Evolutionary conservation across 2,113 vertebrate species (phyloP).

Genomic region (Odontophorus gujanensis): DNA sequence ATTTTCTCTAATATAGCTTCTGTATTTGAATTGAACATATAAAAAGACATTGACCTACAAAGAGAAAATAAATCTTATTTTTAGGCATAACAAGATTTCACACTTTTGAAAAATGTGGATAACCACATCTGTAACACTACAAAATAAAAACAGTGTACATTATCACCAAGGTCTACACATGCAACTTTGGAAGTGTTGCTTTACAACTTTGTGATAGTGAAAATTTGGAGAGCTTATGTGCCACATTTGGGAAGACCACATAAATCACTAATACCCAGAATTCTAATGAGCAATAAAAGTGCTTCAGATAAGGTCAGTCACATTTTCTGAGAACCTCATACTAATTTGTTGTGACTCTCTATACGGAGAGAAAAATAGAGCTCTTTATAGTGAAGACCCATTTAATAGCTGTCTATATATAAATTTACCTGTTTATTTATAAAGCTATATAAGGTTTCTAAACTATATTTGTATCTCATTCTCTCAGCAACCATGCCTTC

Average conservation of each 20-base stretch:
- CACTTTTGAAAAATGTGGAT: neutral
- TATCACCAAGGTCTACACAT: neutral
- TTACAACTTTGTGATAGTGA: neutral
- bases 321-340: neutral
- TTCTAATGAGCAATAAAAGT: neutral
- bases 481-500: constrained; percentile 55
- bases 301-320: neutral
- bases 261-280: neutral
- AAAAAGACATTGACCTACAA: neutral
- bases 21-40: neutral
- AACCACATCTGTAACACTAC: neutral
- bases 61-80: neutral
- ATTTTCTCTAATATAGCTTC: neutral
- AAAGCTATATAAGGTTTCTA: constrained; percentile 65
- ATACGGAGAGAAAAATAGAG: neutral
- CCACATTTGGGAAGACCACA: neutral
- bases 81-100: neutral
- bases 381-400: neutral
- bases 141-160: neutral
- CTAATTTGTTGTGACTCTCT: neutral
- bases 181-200: neutral
- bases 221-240: neutral
- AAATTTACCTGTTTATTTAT: constrained; percentile 56
- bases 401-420: constrained; percentile 13
- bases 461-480: constrained; percentile 65